These are phyloP conservation scores for Stenchaetothrips biformis DNA, from an alignment of 2,888 invertebrate species.

Conservation along the genomic window DNA sequence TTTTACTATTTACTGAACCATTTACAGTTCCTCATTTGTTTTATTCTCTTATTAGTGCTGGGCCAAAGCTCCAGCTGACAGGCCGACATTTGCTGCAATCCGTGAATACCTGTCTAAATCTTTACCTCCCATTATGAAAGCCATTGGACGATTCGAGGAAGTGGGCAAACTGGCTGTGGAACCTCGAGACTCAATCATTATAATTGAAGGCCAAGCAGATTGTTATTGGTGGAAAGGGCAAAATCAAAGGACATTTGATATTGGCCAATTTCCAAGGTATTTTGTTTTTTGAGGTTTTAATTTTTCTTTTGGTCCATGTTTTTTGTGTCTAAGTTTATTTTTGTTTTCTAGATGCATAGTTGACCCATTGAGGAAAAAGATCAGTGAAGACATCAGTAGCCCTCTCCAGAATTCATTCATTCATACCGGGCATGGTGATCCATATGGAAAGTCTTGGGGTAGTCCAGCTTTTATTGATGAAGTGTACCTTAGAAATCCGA, in stretches of 20 bases:
- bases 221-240: constrained; percentile 95
- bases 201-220: constrained; percentile 85
- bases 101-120: constrained; percentile 65
- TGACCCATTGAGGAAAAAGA: constrained; percentile 62
- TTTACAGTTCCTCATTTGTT: not conserved
- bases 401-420: constrained; percentile 77
- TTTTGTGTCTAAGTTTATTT: constrained; percentile 27
- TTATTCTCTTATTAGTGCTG: constrained; percentile 59
- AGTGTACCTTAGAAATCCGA: constrained; percentile 69
- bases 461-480: constrained; percentile 73
- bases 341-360: constrained; percentile 52
- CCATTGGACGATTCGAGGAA: constrained; percentile 60
- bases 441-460: constrained; percentile 79
- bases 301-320: constrained; percentile 13
- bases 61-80: constrained; percentile 78
- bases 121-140: constrained; percentile 64
- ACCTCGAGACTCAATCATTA: constrained; percentile 76
- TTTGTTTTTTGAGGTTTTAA: not conserved
- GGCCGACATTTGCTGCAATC: constrained; percentile 85
- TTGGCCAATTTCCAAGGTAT: constrained; percentile 82
- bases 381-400: constrained; percentile 66
- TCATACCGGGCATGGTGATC: constrained; percentile 71
- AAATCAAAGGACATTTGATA: constrained; percentile 80
- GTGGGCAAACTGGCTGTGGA: constrained; percentile 71
- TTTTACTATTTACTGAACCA: not conserved